Evolutionary conservation across 2,888 invertebrate species (phyloP).

Genomic region (Cryptocephalus moraei): DNA sequence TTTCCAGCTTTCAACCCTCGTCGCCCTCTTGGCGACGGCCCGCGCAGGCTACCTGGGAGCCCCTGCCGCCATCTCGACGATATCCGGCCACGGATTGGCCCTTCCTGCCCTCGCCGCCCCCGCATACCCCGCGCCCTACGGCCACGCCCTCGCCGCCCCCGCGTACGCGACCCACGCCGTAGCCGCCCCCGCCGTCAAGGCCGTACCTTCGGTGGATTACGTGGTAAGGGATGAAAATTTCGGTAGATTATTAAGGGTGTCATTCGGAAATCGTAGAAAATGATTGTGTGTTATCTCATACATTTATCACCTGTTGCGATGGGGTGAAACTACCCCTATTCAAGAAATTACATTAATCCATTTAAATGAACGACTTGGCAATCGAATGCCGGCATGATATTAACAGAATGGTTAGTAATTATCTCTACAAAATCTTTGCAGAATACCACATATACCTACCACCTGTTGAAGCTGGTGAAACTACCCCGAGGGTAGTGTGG

Average conservation of each 20-base stretch:
- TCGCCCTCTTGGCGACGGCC: conserved; percentile 35
- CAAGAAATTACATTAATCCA: too few species aligned
- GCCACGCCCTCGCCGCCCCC: conserved; percentile 14
- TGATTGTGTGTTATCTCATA: too few species aligned
- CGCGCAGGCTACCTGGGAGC: conserved; percentile 42
- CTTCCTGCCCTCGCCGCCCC: conserved; percentile 15
- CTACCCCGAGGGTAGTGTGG: too few species aligned
- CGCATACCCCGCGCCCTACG: conserved; percentile 12
- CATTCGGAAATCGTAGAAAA: too few species aligned
- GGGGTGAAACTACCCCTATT: too few species aligned
- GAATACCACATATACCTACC: too few species aligned
- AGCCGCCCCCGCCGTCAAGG: conserved; percentile 15
- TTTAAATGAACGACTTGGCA: too few species aligned
- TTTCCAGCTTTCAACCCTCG: conserved; percentile 30
- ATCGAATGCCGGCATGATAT: too few species aligned
- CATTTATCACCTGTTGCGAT: too few species aligned
- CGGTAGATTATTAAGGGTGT: not conserved
- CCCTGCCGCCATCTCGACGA: conserved; percentile 21
- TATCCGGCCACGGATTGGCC: conserved; percentile 16
- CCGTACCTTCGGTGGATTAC: conserved; percentile 27
- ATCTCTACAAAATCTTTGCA: too few species aligned
- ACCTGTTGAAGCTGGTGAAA: too few species aligned
- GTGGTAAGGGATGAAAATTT: conserved; percentile 17
- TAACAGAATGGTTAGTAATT: too few species aligned
- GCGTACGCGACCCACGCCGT: conserved; percentile 5